phyloP scores from a whole-genome alignment of 2,113 vertebrate genomes.

The Osmerus eperlanus region DNA sequence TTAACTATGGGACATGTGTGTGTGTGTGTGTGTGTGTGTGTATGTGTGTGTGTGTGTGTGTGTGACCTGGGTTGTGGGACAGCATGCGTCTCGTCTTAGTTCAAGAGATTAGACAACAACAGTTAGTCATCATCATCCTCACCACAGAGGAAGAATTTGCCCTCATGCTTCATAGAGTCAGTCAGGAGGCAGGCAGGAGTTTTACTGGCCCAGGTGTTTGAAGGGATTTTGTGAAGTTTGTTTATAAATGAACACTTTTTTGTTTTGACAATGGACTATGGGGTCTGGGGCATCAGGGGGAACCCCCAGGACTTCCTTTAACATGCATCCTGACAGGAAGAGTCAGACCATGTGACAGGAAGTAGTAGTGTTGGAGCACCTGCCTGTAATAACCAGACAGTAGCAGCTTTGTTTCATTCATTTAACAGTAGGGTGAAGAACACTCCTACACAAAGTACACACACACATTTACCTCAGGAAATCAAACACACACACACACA shows the following conservation, averaged over 20 bases:
- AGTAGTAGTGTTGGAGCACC: slow-evolving; percentile 33
- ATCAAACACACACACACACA: no score
- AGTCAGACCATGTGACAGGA: slow-evolving; percentile 30
- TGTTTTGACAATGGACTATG: not conserved
- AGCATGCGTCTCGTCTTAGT: not conserved
- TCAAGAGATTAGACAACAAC: no score
- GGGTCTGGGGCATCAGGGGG: not conserved
- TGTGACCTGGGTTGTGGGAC: not conserved
- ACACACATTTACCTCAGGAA: not conserved
- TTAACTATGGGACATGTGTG: no score
- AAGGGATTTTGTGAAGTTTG: slow-evolving; percentile 16
- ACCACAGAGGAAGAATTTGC: no score
- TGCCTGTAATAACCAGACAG: slow-evolving; percentile 10
- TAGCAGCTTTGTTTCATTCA: no score
- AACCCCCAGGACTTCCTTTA: slow-evolving; percentile 26
- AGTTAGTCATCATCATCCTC: no score
- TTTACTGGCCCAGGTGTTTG: not conserved
- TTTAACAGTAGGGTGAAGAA: not conserved
- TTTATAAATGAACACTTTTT: slow-evolving; percentile 9
- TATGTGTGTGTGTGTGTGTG: not conserved
- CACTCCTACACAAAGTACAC: slow-evolving; percentile 25
- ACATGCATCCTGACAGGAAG: slow-evolving; percentile 45
- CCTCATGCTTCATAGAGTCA: no score
- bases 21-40: not conserved
- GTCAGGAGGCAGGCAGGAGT: no score